Evolutionary conservation across 1,140 invertebrate genomes (phyloP), one percentile per base, ranked within the genome.

Genomic region (Nymphalis io): DNA sequence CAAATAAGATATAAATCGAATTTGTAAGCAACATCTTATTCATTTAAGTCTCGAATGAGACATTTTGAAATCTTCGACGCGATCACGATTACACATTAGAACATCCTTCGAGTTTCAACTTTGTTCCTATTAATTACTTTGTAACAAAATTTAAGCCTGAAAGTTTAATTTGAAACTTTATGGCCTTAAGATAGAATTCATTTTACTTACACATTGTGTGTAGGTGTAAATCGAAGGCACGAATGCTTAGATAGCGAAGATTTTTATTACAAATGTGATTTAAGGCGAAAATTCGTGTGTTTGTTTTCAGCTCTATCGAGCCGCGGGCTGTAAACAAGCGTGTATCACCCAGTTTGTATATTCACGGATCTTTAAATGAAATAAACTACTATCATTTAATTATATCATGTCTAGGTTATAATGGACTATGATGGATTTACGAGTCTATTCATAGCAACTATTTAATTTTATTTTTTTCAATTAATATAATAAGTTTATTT

Each of bases 231-330:
- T 40, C 63, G 40, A 58, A 46, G 53, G 53, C 40, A 33, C 27
- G 39, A 60, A 48, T 33, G 63, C 23, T 59, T 44, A 13, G 4
- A 59, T 33, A 27, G 21, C 40, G 16, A 23, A 58, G 63, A 46
- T 65, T 65, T n/a, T 65, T 65, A 65, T 65, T 65, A 65, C 53
- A 42, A 39, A 53, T 65, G 63, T 65, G 63, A 65, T 66, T 59
- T 66, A 38, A 66, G 63, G 20, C 20, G 20, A 42, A 46, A 20
- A 48, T 61, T 33, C 33, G 10, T n/a, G n/a, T 61, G 60, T 61
- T 48, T 48, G 44, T 48, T 33, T 38, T 13, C 42, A 33, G 42
- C 15, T 60, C n/a, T 42, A 44, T 11, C n/a, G 44, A 12, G 44
- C 40, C 44, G 44, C 60, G 44, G n/a, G 40, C 60, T 61, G 44